Evolutionary conservation across 2,888 invertebrate species (phyloP), one percentile per base, ranked within the genome.

Genomic region (Heteropelma amictum): DNA sequence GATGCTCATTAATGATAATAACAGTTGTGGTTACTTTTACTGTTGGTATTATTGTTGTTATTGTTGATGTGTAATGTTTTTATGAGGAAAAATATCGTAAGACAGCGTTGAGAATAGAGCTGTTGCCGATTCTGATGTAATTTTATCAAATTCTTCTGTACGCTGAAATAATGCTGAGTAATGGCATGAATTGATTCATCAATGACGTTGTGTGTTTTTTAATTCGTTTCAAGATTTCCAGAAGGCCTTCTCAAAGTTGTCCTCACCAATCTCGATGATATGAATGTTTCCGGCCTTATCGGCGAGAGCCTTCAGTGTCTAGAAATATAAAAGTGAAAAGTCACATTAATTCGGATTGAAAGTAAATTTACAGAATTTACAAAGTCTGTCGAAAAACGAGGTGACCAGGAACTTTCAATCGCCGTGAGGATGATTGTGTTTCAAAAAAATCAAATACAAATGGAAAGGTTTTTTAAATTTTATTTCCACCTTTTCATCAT

Each of bases 181-280:
- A 64, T 58, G 3, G 51, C 35, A 61, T 58, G 17, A 33, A 61
- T 38, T 30, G 54, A 61, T 60, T 54, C 33, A 54, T 49, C 21
- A 14, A 61, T 75, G 75, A 75, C 61, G n/a, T 8, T 38, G 23
- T 49, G 33, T n/a, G 17, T 61, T 67, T 56, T 21, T 2, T 5
- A n/a, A 26, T 49, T 17, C 21, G 42, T 28, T 28, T 17, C 42
- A 10, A 28, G 10, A n/a, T 5, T 19, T 19, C n/a, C n/a, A n/a
- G n/a, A 1, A 19, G 6, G 4, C 17, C 7, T 40, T 12, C 7
- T 35, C 1, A 17, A 61, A 14, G 38, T 21, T 54, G 19, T 7
- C 82, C 86, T 91, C 91, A 96, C 96, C 96, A 85, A 96, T 90
- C 88, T 94, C 90, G 56, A 96, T 84, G 73, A 96, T 91, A 78